These are phyloP conservation scores for Drosophila pseudoananassae DNA, from an alignment of 1,140 invertebrate genomes.

Conservation along the genomic window DNA sequence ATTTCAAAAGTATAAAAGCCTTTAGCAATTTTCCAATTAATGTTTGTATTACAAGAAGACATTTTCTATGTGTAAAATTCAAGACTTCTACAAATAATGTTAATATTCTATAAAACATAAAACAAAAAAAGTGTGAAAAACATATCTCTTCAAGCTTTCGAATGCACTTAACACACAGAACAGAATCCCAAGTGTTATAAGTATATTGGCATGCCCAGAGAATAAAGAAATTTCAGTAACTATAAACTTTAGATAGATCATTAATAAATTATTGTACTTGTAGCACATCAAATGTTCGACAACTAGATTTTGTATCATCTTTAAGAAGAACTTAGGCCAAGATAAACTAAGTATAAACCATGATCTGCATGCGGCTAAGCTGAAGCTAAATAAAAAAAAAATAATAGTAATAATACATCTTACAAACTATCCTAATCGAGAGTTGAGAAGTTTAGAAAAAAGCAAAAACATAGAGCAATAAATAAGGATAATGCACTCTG, in stretches of 20 bases:
- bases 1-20: constrained; percentile 47
- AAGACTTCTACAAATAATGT: constrained; percentile 60
- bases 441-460: constrained; percentile 28
- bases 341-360: constrained; percentile 36
- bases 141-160: constrained; percentile 72
- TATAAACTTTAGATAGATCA: constrained; percentile 60
- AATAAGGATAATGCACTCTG: constrained; percentile 34
- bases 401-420: constrained; percentile 10
- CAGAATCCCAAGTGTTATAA: constrained; percentile 61
- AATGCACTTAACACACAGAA: constrained; percentile 46
- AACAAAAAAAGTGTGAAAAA: constrained; percentile 35
- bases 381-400: constrained; percentile 21
- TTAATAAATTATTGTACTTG: constrained; percentile 52
- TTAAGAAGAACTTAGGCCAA: constrained; percentile 45
- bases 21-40: constrained; percentile 61
- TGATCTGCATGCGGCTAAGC: constrained; percentile 55
- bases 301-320: constrained; percentile 63
- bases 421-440: constrained; percentile 17
- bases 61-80: constrained; percentile 65
- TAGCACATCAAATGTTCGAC: constrained; percentile 41
- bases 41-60: constrained; percentile 48
- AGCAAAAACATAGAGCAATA: constrained; percentile 50
- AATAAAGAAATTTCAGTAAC: constrained; percentile 18
- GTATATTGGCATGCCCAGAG: constrained; percentile 35
- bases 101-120: constrained; percentile 28